Evolutionary conservation across 1,140 invertebrate species (phyloP), one percentile per base, ranked within the genome.

Genomic region (Achroia grisella): DNA sequence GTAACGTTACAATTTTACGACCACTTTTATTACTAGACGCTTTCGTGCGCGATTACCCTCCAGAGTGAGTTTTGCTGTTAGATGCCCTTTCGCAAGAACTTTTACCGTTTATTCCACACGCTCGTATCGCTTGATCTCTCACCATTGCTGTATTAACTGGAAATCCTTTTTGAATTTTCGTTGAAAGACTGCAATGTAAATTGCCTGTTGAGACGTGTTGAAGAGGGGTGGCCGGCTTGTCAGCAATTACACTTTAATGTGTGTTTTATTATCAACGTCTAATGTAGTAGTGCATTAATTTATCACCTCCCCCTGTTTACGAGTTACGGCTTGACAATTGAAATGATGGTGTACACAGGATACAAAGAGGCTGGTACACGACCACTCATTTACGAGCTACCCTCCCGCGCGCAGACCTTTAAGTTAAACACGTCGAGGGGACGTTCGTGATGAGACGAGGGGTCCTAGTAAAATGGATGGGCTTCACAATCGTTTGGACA

Each of bases 1-100:
- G 75, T 82, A 80, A 84, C 72, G 65, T 78, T 76, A 80, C 77
- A 73, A 74, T 83, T 83, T 83, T 81, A 84, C 72, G 77, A 80
- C 62, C 69, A 56, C 69, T 84, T 83, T 83, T 83, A 77, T 83
- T 83, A 79, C 78, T 69, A 74, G 74, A 78, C 77, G 77, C 77
- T 81, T 81, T 82, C 78, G 75, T 79, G 75, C 72, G 54, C 78
- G 78, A 82, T 82, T 82, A 80, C 78, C 78, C 78, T 73, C 78
- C 63, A 68, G 78, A 82, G 78, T 82, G 78, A 78, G 76, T 82
- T 82, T 77, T 68, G 75, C 78, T 82, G 78, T 82, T 79, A 79
- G 62, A 65, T 51, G 67, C 71, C 77, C 66, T 53, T 51, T 53
- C 57, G 63, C 53, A 41, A 49, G 48, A 49, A 54, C 59, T 55